Evolutionary conservation across 2,888 invertebrate species (phyloP), one percentile per base, ranked within the genome.

Genomic region (Drosophila eohydei): DNA sequence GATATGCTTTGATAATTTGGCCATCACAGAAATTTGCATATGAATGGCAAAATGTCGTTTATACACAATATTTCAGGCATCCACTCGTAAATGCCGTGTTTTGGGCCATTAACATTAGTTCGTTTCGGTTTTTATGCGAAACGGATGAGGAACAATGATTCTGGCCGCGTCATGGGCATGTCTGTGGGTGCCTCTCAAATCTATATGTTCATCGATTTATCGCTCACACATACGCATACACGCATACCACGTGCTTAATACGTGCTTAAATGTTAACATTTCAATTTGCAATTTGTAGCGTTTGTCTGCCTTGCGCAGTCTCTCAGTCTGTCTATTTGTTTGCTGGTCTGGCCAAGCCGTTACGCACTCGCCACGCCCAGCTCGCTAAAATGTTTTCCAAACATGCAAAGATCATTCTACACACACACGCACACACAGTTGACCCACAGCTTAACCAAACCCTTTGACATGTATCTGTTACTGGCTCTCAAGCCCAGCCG

Each of bases 251-350:
- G 80, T 78, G 72, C 82, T 82, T 84, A 89, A 89, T 87, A 89
- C 89, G 88, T 89, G 89, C 88, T 85, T 89, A 83, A 83, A 89
- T 85, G 86, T 78, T 87, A 88, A 87, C 87, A 87, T 87, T 87
- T 89, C 87, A 87, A 87, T 87, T 87, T 88, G 87, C 89, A 82
- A 87, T 88, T 88, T 71, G 59, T 59, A 58, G 56, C 58, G 48
- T 60, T 62, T 30, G 46, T 30, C 34, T 43, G 40, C 59, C 55
- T 38, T 48, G 32, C 41, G 32, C 26, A 28, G 30, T n/a, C 40
- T 32, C 43, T 40, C 40, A 40, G 4, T 14, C 36, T 26, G 52
- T 38, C 38, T 36, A 50, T 50, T 58, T 66, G 48, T 65, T 61
- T 66, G 59, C 36, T 55, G 52, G 71, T 44, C 38, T 77, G 75